A percentile compares a stretch with the other conserved stretches of the same genome.
phyloP scores from a whole-genome alignment of 1,140 invertebrate genomes.

The Zaprionus davidi region DNA sequence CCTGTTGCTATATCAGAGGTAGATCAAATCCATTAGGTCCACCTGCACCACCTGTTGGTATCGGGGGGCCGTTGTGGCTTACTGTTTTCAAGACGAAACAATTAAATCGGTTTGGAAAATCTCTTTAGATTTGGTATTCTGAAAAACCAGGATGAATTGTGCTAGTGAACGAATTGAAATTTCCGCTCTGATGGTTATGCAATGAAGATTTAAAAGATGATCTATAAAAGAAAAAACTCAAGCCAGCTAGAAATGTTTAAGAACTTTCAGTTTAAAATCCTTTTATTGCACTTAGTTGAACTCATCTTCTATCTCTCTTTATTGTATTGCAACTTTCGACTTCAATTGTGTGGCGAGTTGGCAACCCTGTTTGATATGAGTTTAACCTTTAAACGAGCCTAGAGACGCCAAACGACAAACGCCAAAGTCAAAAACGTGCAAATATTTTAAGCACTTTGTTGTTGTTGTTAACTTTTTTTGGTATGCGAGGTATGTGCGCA shows the following conservation, averaged over 20 bases:
- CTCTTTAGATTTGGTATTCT: not conserved
- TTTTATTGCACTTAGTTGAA: not conserved
- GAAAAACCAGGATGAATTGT: no score
- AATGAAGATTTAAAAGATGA: no score
- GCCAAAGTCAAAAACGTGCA: conserved; percentile 67
- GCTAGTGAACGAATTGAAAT: no score
- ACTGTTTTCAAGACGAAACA: conserved; percentile 11
- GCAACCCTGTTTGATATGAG: conserved; percentile 9
- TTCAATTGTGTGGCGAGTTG: conserved; percentile 16
- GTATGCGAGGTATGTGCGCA: conserved; percentile 59
- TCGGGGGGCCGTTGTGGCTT: not conserved
- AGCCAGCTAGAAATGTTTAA: not conserved
- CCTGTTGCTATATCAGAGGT: not conserved
- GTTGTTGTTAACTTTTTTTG: conserved; percentile 60
- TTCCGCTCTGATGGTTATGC: no score
- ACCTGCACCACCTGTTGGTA: not conserved
- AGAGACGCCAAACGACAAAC: conserved; percentile 41
- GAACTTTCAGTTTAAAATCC: not conserved
- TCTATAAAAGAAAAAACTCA: not conserved
- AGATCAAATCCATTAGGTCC: not conserved
- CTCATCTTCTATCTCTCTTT: not conserved
- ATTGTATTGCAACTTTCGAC: conserved; percentile 5
- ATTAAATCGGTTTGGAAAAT: conserved; percentile 37
- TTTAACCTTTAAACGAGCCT: conserved; percentile 42
- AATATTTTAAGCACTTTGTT: conserved; percentile 68